Conservation (phyloP, 2,113 vertebrate species). For the Pyrgilauda ruficollis region DNA sequence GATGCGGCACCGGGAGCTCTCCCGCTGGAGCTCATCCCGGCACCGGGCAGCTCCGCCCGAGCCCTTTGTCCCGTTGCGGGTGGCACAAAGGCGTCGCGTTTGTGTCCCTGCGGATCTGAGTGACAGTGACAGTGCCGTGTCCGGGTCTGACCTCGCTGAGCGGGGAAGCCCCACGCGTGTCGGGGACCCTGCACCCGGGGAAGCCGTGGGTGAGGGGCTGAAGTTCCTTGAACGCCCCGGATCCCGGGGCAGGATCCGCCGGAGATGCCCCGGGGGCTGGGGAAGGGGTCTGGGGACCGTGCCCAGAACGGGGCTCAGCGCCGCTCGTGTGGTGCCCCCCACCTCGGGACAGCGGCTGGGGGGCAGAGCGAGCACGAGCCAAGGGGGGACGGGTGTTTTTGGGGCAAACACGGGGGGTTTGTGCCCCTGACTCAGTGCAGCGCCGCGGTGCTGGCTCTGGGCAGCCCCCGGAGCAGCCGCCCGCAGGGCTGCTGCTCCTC, state of each 20-base stretch:
- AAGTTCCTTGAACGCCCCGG: rapidly evolving
- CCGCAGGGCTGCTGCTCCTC: neutral
- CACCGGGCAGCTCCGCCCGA: neutral
- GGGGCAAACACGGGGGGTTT: neutral
- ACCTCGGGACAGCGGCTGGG: rapidly evolving
- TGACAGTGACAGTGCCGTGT: neutral
- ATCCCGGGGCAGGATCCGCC: no score
- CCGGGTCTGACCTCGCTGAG: neutral
- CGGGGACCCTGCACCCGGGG: rapidly evolving
- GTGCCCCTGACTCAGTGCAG: rapidly evolving
- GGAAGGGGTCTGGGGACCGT: neutral
- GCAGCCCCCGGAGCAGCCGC: rapidly evolving
- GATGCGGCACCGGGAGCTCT: neutral
- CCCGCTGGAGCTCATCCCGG: neutral
- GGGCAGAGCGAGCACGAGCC: rapidly evolving
- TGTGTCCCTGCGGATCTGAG: rapidly evolving
- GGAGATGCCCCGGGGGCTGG: neutral
- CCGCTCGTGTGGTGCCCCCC: rapidly evolving
- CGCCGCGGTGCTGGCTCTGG: rapidly evolving
- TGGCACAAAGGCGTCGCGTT: neutral
- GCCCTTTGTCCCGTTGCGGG: neutral
- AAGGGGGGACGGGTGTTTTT: rapidly evolving
- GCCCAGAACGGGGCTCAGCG: rapidly evolving
- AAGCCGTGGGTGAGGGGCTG: rapidly evolving
- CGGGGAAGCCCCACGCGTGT: neutral